These are phyloP conservation scores for Heliconius sara DNA, from an alignment of 2,888 invertebrate species.

Conservation along the genomic window DNA sequence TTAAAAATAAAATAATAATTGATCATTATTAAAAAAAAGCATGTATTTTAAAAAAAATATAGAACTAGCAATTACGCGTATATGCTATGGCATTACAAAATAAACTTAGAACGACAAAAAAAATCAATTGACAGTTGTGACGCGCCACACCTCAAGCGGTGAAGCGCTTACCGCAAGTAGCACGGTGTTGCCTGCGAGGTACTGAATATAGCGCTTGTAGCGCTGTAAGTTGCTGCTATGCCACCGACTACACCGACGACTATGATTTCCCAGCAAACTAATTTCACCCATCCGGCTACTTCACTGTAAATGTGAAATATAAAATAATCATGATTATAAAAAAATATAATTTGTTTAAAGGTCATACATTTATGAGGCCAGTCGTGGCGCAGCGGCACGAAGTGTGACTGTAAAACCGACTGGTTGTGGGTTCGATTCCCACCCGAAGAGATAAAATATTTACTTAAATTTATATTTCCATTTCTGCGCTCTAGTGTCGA, in stretches of 20 bases:
- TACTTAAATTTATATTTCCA: too few relatives aligned
- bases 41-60: background rate
- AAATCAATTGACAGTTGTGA: background rate
- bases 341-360: background rate
- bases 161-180: constrained; percentile 58
- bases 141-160: background rate
- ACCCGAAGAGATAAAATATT: too few relatives aligned
- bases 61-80: constrained; percentile 9
- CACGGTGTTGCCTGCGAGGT: constrained; percentile 71
- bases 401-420: too few relatives aligned
- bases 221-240: constrained; percentile 68
- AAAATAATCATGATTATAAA: background rate
- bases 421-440: too few relatives aligned
- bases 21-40: background rate
- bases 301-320: constrained; percentile 72
- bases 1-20: background rate
- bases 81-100: constrained; percentile 2
- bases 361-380: background rate
- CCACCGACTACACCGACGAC: constrained; percentile 85
- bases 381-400: too few relatives aligned
- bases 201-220: constrained; percentile 83
- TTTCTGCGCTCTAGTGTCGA: too few relatives aligned
- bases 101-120: constrained; percentile 4
- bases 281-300: constrained; percentile 82
- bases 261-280: constrained; percentile 86